Evolutionary conservation across 2,113 vertebrate species (phyloP), one percentile per base, ranked within the genome.

Genomic region (Podarcis muralis): DNA sequence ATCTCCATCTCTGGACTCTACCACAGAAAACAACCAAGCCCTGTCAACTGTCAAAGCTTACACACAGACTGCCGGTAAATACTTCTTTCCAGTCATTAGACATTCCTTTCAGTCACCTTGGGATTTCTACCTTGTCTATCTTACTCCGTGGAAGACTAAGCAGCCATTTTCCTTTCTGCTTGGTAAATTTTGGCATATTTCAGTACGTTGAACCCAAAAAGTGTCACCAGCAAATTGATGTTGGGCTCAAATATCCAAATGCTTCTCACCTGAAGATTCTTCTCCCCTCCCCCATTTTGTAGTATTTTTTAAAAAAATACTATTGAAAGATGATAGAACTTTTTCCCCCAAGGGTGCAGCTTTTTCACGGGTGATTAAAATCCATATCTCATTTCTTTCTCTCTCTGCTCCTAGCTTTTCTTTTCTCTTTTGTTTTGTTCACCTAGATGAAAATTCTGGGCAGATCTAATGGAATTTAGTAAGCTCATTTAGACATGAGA

Each of bases 71-170:
- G 97, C 97, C 97, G 96, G 97, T 98, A 98, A 98, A 98, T 98
- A 97, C 97, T 97, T 98, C 97, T 98, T 98, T 97, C 97, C 97
- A 97, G 97, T 98, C 98, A 98, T 98, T 98, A 98, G 98, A 97
- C 97, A 97, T 98, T 98, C 97, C 96, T 97, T 96, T 96, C 96
- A 97, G 97, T 98, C 97, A 97, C 98, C 96, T 97, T 97, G 98
- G 98, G 97, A 98, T 98, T 98, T 97, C 97, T 96, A 97, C 97
- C 97, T 97, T 97, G 97, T 98, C 97, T 97, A 93, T 97, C 97
- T 98, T 97, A 97, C 97, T 97, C 97, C 97, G 40, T 15, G n/a
- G 2, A 53, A 53, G 48, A 3, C 16, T 32, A 27, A 86, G 9
- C 37, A 86, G 32, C 12, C 2, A 76, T 30, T 37, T 76, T 62